These are phyloP conservation scores for Philypnodon macrostomus DNA, from an alignment of 2,797 vertebrate species.

Conservation along the genomic window DNA sequence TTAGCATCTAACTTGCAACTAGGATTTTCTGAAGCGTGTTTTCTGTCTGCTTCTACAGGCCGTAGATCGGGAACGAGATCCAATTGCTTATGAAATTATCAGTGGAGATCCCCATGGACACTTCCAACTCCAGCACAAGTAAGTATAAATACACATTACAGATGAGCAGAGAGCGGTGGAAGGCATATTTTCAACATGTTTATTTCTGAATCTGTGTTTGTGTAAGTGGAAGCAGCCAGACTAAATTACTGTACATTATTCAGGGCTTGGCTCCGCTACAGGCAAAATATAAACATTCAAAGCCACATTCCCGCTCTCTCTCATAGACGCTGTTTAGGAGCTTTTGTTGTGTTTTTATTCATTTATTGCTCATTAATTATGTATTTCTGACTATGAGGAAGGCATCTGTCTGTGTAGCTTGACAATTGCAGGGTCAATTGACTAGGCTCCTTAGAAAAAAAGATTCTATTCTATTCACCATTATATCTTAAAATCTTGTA, in stretches of 20 bases:
- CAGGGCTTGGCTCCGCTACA: not conserved
- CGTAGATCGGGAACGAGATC: slow-evolving; percentile 90
- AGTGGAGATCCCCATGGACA: slow-evolving; percentile 86
- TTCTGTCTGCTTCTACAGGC: slow-evolving; percentile 75
- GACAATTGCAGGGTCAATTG: too few relatives aligned
- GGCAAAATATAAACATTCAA: slow-evolving; percentile 12
- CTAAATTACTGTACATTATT: slow-evolving; percentile 13
- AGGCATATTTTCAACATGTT: slow-evolving; percentile 6
- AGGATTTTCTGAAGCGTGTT: slow-evolving; percentile 9
- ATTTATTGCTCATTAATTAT: slow-evolving; percentile 59
- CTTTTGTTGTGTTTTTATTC: slow-evolving; percentile 52
- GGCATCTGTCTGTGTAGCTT: slow-evolving; percentile 44
- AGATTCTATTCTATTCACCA: too few relatives aligned
- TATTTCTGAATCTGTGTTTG: not conserved
- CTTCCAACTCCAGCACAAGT: slow-evolving; percentile 89
- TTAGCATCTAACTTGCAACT: not conserved
- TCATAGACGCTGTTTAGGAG: slow-evolving; percentile 12
- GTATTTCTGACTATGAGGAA: slow-evolving; percentile 34
- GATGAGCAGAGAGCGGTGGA: not conserved
- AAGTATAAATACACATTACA: slow-evolving; percentile 53
- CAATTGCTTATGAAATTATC: slow-evolving; percentile 86
- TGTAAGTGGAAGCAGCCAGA: slow-evolving; percentile 5
- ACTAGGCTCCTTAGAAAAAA: too few relatives aligned
- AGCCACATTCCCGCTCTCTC: not conserved
- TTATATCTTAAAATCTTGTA: too few relatives aligned